phyloP scores from a whole-genome alignment of 2,888 invertebrate genomes.

The Aricia artaxerxes region DNA sequence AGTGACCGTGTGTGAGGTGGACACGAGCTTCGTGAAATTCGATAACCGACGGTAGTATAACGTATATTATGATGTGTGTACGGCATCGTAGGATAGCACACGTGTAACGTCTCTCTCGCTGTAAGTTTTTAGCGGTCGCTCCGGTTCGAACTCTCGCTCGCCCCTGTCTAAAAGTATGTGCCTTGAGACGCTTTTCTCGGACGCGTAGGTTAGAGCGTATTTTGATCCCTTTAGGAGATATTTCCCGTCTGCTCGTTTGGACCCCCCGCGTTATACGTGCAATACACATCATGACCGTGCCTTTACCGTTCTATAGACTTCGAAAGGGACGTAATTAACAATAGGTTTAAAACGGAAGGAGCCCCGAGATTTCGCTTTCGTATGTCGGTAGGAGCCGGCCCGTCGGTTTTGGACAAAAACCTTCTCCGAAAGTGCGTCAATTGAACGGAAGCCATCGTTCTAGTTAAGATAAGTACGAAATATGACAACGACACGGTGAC shows the following conservation, averaged over 20 bases:
- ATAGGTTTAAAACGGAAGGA: constrained; percentile 69
- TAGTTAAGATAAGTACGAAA: constrained; percentile 62
- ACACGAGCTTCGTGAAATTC: constrained; percentile 68
- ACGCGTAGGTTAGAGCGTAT: constrained; percentile 76
- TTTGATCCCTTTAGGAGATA: constrained; percentile 76
- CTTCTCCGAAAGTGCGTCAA: constrained; percentile 64
- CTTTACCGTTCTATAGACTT: constrained; percentile 80
- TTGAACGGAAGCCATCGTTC: constrained; percentile 63
- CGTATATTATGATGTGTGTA: constrained; percentile 38
- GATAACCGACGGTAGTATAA: constrained; percentile 49
- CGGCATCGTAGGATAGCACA: constrained; percentile 39
- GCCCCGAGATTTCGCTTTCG: constrained; percentile 62
- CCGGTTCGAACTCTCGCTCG: constrained; percentile 61
- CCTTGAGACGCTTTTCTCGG: constrained; percentile 79
- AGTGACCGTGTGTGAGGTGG: constrained; percentile 44
- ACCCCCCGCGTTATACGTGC: constrained; percentile 72
- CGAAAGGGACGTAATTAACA: constrained; percentile 80
- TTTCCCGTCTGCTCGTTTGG: constrained; percentile 75
- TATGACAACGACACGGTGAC: constrained; percentile 69
- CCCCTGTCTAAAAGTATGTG: constrained; percentile 78
- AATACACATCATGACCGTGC: constrained; percentile 80
- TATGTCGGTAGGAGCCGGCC: constrained; percentile 63
- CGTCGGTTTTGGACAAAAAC: constrained; percentile 65
- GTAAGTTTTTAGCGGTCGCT: constrained; percentile 71
- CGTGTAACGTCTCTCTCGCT: constrained; percentile 48